Conservation (phyloP, 2,113 vertebrate genomes). For the Porphyrio hochstetteri region DNA sequence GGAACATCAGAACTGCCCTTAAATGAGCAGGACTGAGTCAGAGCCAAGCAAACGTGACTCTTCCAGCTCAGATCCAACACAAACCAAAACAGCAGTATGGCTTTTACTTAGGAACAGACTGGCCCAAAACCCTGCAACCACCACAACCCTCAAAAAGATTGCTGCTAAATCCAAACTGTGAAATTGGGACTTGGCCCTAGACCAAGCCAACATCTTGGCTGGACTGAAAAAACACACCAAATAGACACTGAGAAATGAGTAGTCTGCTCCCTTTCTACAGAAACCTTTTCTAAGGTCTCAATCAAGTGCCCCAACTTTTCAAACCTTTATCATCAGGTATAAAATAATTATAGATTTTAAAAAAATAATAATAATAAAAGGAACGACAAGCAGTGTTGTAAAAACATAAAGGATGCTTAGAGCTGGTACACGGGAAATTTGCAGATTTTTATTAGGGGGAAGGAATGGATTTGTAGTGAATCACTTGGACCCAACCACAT, state of each 20-base stretch:
- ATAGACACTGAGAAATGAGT: not conserved
- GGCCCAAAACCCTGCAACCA: not conserved
- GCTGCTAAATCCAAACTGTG: constrained; percentile 45
- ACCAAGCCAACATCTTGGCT: constrained; percentile 33
- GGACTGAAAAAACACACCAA: not conserved
- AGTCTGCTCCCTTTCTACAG: not conserved
- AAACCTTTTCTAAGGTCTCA: not conserved
- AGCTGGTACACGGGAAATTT: not conserved
- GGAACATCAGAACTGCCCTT: not conserved
- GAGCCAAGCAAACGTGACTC: not conserved
- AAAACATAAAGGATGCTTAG: not conserved
- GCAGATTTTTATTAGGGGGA: not conserved
- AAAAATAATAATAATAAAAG: no score
- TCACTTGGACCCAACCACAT: not conserved
- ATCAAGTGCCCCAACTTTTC: not conserved
- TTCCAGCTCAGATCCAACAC: not conserved
- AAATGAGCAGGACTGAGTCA: not conserved
- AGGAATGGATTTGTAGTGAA: not conserved
- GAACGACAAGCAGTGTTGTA: not conserved
- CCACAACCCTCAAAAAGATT: not conserved
- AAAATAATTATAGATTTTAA: not conserved
- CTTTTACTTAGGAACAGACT: not conserved
- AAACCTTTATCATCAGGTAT: not conserved
- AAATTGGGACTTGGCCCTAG: constrained; percentile 10
- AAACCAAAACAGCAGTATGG: not conserved